Percentiles rank a stretch among this genome's conserved stretches.
Conservation (phyloP, 1,140 invertebrate genomes). For the Drosophila littoralis region DNA sequence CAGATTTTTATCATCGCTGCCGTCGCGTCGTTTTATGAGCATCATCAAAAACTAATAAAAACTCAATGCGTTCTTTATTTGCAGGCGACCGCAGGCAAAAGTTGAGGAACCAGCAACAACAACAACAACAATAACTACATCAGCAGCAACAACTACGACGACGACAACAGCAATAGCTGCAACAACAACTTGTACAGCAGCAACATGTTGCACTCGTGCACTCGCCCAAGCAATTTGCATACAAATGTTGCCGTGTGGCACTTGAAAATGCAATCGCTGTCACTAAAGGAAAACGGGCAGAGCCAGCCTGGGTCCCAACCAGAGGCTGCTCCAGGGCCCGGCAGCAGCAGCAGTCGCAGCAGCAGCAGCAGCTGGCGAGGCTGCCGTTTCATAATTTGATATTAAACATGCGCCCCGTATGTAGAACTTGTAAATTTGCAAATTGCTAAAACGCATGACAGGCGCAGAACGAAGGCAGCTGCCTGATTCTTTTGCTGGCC, state of each 20-base stretch:
- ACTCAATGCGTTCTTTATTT: constrained; percentile 82
- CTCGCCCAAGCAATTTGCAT: constrained; percentile 75
- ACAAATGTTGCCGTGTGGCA: constrained; percentile 81
- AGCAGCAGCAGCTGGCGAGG: constrained; percentile 43
- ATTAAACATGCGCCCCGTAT: constrained; percentile 72
- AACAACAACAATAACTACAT: constrained; percentile 10
- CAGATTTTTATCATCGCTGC: constrained; percentile 79
- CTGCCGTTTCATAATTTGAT: constrained; percentile 77
- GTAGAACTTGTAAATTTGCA: constrained; percentile 81
- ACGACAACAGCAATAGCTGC: constrained; percentile 8
- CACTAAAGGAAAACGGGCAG: constrained; percentile 4
- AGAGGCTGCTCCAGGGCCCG: not conserved
- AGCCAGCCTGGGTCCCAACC: not conserved
- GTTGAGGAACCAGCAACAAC: constrained; percentile 14
- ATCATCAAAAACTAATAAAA: constrained; percentile 83
- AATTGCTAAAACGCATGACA: constrained; percentile 78
- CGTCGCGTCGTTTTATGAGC: constrained; percentile 79
- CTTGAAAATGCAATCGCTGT: constrained; percentile 73
- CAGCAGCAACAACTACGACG: constrained; percentile 16
- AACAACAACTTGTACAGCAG: constrained; percentile 32
- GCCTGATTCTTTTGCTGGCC: constrained; percentile 13
- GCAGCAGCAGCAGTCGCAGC: constrained; percentile 1
- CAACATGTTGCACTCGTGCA: constrained; percentile 78
- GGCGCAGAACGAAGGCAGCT: constrained; percentile 47
- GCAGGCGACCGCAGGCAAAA: constrained; percentile 63